Conservation (phyloP, 2,113 vertebrate species). For the Tenebrosternarchus preto region DNA sequence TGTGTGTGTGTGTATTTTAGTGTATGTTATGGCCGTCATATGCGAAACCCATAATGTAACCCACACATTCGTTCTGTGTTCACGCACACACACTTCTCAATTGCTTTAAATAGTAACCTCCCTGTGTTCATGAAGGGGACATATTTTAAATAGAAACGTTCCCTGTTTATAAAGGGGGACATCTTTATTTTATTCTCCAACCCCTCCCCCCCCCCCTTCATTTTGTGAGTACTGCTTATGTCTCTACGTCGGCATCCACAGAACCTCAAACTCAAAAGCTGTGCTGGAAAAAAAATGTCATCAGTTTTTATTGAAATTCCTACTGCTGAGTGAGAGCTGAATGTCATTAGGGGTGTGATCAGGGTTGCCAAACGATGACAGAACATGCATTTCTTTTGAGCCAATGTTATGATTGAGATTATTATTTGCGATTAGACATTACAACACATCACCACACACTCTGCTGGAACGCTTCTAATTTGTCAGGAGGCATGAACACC, state of each 20-base stretch:
- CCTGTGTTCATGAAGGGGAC: slow-evolving; percentile 68
- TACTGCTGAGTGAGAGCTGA: neutral
- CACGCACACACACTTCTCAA: slow-evolving; percentile 62
- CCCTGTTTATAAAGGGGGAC: too few relatives aligned
- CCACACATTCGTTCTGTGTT: slow-evolving; percentile 22
- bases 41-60: slow-evolving; percentile 41
- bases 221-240: neutral
- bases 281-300: neutral
- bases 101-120: slow-evolving; percentile 70
- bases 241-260: neutral
- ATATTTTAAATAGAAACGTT: slow-evolving; percentile 6
- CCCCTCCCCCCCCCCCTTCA: too few relatives aligned
- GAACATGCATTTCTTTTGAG: slow-evolving; percentile 10
- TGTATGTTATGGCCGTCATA: slow-evolving; percentile 38
- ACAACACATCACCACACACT: neutral
- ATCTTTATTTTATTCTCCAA: too few relatives aligned
- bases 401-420: neutral
- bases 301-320: neutral
- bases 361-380: neutral
- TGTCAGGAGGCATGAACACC: slow-evolving; percentile 8
- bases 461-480: neutral
- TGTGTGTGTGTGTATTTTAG: slow-evolving; percentile 28
- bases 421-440: slow-evolving; percentile 30
- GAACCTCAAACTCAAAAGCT: neutral
- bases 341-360: neutral